Evolutionary conservation across 2,888 invertebrate species (phyloP).

Genomic region (Ichneumoninae sp.): DNA sequence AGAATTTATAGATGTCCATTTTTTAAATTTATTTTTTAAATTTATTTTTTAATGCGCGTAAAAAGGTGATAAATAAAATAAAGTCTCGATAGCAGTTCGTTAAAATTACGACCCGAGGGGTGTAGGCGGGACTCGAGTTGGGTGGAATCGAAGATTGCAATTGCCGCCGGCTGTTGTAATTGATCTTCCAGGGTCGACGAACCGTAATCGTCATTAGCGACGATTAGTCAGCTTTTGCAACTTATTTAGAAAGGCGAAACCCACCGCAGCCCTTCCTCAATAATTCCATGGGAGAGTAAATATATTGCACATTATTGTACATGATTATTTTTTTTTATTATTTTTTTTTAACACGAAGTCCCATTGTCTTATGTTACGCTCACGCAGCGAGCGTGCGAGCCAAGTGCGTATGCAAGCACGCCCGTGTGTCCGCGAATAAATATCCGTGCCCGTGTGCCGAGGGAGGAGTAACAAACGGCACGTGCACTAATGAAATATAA

Average conservation of each 20-base stretch:
- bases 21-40: background rate
- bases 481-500: slow-evolving; percentile 28
- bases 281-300: background rate
- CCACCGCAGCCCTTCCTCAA: background rate
- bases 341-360: slow-evolving; percentile 56
- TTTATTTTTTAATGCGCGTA: background rate
- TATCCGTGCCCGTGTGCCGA: slow-evolving; percentile 60
- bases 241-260: background rate
- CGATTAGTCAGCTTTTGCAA: background rate
- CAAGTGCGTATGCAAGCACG: slow-evolving; percentile 56
- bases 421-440: slow-evolving; percentile 60
- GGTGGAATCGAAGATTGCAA: background rate
- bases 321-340: background rate
- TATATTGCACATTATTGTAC: background rate
- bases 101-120: background rate
- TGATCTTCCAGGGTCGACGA: background rate
- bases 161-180: background rate
- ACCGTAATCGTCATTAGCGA: slow-evolving; percentile 5
- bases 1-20: no score
- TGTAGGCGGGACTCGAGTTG: background rate
- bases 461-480: slow-evolving; percentile 27
- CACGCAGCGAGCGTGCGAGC: slow-evolving; percentile 45
- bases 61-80: slow-evolving; percentile 30
- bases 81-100: background rate
- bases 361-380: slow-evolving; percentile 61